Base-by-base conservation (phyloP, 2,113 vertebrate genomes). In the Chionomys nivalis region DNA sequence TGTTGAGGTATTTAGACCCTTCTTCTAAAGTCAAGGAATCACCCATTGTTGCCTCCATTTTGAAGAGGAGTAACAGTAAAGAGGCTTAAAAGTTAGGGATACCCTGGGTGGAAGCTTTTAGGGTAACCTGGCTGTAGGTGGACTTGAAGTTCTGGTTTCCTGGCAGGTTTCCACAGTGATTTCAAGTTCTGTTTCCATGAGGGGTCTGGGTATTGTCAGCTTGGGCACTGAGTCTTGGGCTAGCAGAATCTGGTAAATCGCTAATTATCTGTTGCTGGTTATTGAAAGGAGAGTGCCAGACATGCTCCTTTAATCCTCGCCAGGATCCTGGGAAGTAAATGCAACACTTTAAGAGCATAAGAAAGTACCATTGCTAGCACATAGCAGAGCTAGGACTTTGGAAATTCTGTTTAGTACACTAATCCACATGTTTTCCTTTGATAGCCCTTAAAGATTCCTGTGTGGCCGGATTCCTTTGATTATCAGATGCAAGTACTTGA, bases 41-140 rank as follows among this genome's bases (percentile, higher is more conserved):
- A 24, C 24, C 55, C 72, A 31, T 11, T 42, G 19, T 31, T 88
- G 17, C 31, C 61, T 14, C 39, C 0, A 0, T 28, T 49, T n/a
- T 21, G 3, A 0, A 19, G 66, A 68, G 36, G 17, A 93, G 42
- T 14, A 39, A 55, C 3, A 28, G 19, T 4, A 72, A 17, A 24
- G 23, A 7, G 5, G 39, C 36, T 78, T 49, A 4, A 19, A 2
- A 17, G 5, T 47, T 82, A 28, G 17, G 4, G 47, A 55, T 52
- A 12, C 7, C 36, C 44, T 9, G 21, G 6, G 14, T 31, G 17
- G 17, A 44, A 7, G 55, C 77, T 16, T 12, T 8, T 44, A 19
- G 21, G 14, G 0, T 7, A 39, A 47, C 65, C 76, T 7, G 65
- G 42, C 44, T 52, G 0, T 4, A 16, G 42, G 23, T 7, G 2